A percentile compares a stretch with the other conserved stretches of the same genome.
These are phyloP conservation scores for Hydraecia micacea DNA, from an alignment of 2,888 invertebrate genomes.

Conservation along the genomic window DNA sequence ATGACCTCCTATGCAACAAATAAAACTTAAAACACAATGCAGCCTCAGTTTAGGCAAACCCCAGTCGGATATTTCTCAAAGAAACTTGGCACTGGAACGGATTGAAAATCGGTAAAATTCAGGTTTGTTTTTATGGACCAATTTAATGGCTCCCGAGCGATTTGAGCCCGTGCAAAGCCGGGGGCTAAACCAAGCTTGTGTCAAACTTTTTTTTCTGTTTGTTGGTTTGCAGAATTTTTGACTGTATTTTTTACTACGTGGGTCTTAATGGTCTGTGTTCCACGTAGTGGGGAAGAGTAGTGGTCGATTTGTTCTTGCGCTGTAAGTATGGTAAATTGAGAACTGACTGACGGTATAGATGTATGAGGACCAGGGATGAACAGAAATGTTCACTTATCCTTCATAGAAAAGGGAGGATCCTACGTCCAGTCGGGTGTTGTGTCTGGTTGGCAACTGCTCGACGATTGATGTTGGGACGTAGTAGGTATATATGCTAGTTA, in stretches of 20 bases:
- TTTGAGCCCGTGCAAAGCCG: slow-evolving; percentile 30
- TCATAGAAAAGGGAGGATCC: too few relatives aligned
- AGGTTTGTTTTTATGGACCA: slow-evolving; percentile 30
- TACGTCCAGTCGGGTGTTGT: too few relatives aligned
- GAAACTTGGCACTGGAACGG: slow-evolving; percentile 39
- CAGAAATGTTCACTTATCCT: too few relatives aligned
- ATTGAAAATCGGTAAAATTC: slow-evolving; percentile 47
- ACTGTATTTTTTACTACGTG: neutral
- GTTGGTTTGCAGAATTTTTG: neutral
- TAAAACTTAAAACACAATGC: slow-evolving; percentile 19
- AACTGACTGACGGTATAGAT: neutral
- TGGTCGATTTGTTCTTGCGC: neutral
- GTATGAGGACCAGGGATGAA: too few relatives aligned
- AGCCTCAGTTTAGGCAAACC: neutral
- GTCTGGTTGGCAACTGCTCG: too few relatives aligned
- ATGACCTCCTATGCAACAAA: slow-evolving; percentile 7
- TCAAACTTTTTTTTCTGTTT: neutral
- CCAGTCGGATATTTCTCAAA: slow-evolving; percentile 16
- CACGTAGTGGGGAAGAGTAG: too few relatives aligned
- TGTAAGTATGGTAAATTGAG: neutral
- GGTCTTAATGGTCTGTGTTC: neutral
- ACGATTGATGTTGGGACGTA: too few relatives aligned
- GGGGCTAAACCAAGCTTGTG: slow-evolving; percentile 18
- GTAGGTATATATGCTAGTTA: too few relatives aligned
- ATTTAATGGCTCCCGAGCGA: slow-evolving; percentile 47